Conservation (phyloP, 2,113 vertebrate species). For the Barnardius zonarius region DNA sequence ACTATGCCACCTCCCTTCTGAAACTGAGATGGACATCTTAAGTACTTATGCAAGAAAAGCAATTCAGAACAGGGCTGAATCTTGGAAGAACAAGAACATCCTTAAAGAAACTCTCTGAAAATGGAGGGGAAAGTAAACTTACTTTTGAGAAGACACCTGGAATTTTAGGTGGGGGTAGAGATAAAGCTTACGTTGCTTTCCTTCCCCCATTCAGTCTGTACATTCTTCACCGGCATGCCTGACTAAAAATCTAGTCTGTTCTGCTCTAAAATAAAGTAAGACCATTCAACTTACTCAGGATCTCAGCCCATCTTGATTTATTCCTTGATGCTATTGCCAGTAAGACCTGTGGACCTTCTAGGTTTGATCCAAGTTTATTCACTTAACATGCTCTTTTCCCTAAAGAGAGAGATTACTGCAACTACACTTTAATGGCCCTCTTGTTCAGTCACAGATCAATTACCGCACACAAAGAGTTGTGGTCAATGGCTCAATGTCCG, state of each 20-base stretch:
- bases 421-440: not conserved
- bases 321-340: not conserved
- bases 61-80: not conserved
- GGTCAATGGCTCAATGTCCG: no score
- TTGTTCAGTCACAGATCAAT: not conserved
- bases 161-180: not conserved
- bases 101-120: not conserved
- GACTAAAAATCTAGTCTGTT: not conserved
- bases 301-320: not conserved
- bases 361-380: not conserved
- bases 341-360: not conserved
- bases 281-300: not conserved
- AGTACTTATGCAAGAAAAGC: not conserved
- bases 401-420: not conserved
- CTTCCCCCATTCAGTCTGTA: not conserved
- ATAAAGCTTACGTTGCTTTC: rapidly evolving
- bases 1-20: not conserved
- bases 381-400: not conserved
- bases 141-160: not conserved
- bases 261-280: not conserved
- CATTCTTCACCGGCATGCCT: not conserved
- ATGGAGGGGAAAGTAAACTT: not conserved
- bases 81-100: not conserved
- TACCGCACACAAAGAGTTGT: not conserved
- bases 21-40: not conserved